Evolutionary conservation across 2,797 vertebrate species (phyloP), one percentile per base, ranked within the genome.

Genomic region (Acestrorhynchus altus): DNA sequence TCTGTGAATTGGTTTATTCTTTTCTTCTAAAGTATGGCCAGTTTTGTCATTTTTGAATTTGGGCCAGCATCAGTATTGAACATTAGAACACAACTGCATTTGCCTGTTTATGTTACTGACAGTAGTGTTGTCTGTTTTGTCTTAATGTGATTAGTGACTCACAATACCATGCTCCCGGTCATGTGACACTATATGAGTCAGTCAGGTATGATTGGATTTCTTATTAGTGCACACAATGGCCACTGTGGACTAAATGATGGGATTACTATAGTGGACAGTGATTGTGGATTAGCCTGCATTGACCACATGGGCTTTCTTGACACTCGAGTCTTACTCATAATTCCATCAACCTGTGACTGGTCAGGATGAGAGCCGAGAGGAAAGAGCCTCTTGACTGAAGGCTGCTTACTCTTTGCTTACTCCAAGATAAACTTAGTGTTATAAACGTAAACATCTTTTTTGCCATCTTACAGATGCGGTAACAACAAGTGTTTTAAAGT

Each of bases 341-440:
- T 90, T 91, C 87, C 85, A 84, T 92, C 90, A 91, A 88, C 83
- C 79, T 79, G 87, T 88, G 89, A 89, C 85, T 82, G 83, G 82
- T 81, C 69, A 69, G 47, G n/a, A 28, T 15, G 31, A 47, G 77
- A 74, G 79, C 87, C 86, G 83, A 87, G 26, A 78, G 35, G 63
- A 79, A 65, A 80, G 75, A 86, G 88, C 83, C 70, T 72, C 85
- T 65, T 74, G 68, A 75, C 39, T 44, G 20, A 67, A 22, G 16
- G 7, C 35, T 61, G 54, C 57, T 35, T 35, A 35, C 31, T 35
- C 18, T 4, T 12, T 9, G 11, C 24, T 59, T 46, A 44, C 26
- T 31, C 72, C 24, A 31, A 24, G 63, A 73, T 57, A 12, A 56
- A 35, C 51, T 12, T 47, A 51, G 51, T 20, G 20, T 11, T 31